These are phyloP conservation scores for Thomomys bottae DNA, from an alignment of 2,113 vertebrate species.

Conservation along the genomic window DNA sequence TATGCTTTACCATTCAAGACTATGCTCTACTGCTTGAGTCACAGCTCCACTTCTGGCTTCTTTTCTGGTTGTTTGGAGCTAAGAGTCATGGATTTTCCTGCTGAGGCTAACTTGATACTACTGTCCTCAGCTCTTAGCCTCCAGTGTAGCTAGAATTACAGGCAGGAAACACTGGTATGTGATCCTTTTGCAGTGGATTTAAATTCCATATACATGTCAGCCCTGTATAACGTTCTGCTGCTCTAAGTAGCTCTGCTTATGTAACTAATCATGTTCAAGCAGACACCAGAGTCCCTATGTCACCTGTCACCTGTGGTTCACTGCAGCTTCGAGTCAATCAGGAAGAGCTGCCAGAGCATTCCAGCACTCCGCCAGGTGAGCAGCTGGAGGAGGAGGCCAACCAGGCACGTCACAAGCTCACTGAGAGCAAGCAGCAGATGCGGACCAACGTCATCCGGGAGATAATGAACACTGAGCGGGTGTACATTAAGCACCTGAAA, in stretches of 20 bases:
- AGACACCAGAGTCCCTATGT: not conserved
- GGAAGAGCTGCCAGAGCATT: constrained; percentile 89
- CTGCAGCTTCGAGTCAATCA: constrained; percentile 97
- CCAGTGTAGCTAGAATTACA: too few species aligned
- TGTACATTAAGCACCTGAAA: constrained; percentile 98
- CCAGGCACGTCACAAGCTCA: constrained; percentile 86
- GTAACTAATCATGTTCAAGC: not conserved
- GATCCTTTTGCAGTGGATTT: not conserved
- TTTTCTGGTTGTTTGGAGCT: too few species aligned
- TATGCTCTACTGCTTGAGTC: too few species aligned
- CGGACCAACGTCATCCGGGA: constrained; percentile 97
- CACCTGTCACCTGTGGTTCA: constrained; percentile 53
- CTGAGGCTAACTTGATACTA: too few species aligned
- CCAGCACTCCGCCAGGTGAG: constrained; percentile 85
- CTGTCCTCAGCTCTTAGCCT: too few species aligned
- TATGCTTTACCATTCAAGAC: too few species aligned
- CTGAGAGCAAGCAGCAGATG: constrained; percentile 96
- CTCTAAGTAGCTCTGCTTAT: too few species aligned
- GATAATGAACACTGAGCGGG: constrained; percentile 97
- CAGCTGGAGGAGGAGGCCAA: constrained; percentile 84
- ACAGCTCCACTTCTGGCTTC: too few species aligned
- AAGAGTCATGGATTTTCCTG: too few species aligned
- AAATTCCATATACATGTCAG: not conserved
- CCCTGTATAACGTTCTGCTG: not conserved
- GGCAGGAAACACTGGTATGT: too few species aligned